A percentile compares a stretch with the other conserved stretches of the same genome.
Conservation (phyloP, 92 coral and sea anemone genomes). For the Epizoanthus scotinus region DNA sequence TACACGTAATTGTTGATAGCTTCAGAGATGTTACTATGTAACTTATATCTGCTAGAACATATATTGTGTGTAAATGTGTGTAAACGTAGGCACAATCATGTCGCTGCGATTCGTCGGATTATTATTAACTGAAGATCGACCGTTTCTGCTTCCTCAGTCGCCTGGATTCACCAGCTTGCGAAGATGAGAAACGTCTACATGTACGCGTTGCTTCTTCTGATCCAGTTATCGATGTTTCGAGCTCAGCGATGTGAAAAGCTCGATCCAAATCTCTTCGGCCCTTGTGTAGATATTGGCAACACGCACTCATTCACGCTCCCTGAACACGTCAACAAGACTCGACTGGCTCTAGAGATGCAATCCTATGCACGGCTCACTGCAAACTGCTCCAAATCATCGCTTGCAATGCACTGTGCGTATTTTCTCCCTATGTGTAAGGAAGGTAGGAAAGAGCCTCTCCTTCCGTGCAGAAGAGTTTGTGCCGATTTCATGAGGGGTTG, state of each 20-base stretch:
- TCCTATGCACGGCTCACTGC: not conserved
- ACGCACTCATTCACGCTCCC: conserved; percentile 19
- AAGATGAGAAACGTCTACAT: no score
- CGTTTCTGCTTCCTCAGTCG: no score
- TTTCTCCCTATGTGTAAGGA: conserved; percentile 40
- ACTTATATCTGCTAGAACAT: no score
- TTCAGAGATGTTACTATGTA: no score
- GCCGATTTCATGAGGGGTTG: conserved; percentile 35
- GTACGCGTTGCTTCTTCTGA: not conserved
- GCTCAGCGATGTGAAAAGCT: conserved; percentile 39
- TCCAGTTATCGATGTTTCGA: not conserved
- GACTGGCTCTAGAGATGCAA: conserved; percentile 1
- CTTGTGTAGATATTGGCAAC: conserved; percentile 35
- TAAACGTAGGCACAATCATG: no score
- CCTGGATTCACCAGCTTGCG: no score
- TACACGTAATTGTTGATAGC: no score
- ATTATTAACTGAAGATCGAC: no score
- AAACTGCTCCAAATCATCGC: conserved; percentile 28
- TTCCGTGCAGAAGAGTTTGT: conserved; percentile 36
- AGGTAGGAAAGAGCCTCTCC: not conserved
- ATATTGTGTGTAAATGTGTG: no score
- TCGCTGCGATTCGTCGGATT: no score
- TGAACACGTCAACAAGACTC: conserved; percentile 32
- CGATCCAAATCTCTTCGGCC: conserved; percentile 18
- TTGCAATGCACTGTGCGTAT: conserved; percentile 41